Base-by-base conservation (phyloP, 1,140 invertebrate species). In the Lutraria rhynchaena region DNA sequence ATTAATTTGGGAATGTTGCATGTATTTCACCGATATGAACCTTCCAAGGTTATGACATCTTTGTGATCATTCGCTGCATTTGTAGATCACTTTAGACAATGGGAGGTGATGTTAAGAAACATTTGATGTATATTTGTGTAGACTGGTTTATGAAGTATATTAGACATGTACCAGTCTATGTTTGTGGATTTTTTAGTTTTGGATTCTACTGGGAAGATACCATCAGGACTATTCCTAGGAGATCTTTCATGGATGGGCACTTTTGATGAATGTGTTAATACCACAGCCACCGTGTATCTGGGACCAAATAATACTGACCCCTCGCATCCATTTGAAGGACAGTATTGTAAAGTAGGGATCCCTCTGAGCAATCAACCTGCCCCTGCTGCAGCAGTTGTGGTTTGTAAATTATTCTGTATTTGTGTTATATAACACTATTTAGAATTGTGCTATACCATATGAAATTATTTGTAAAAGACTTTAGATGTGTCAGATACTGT, bases 181-280 rank as follows among this genome's bases (percentile, higher is more conserved):
- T 41, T 7, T 41, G 5, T 41, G 15, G 37, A 41, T 41, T 41
- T 35, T 61, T 35, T 41, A 74, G 70, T 74, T 53, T 41, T 74
- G 17, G 70, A 74, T 58, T 51, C 70, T 17, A 58, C 37, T 9
- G 55, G 51, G 19, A 74, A 74, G 33, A 27, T 74, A n/a, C 33
- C 70, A 9, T 22, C 51, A 3, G 70, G 70, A 3, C 19, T 74
- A 22, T 27, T 74, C 4, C 29, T 22, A 29, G 70, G 70, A 4
- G 58, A 74, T 44, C 35, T 74, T 3, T 35, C 55, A 33, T 74
- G 51, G 70, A 0, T 74, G 15, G 70, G 70, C 15, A 24, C n/a
- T 24, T 74, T 37, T 58, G 70, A 74, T 11, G 70, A 74, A 51
- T 74, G 70, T 74, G 19, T 74, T n/a, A 74, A 74, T 51, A 37